Conservation (phyloP, 1,140 invertebrate species). For the Temnothorax curvispinosus region DNA sequence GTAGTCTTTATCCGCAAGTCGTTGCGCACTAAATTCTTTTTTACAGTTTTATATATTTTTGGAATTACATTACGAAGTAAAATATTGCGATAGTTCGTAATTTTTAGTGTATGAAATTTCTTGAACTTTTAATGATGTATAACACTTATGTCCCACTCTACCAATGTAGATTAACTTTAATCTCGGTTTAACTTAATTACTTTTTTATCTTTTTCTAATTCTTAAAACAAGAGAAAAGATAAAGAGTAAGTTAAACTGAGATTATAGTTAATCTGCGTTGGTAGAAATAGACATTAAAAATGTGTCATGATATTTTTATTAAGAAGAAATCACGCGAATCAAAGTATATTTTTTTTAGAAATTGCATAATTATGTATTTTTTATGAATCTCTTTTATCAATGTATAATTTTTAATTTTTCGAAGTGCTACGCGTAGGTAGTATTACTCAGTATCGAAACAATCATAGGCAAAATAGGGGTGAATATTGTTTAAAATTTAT, state of each 20-base stretch:
- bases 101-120: background rate
- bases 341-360: too few relatives aligned
- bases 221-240: too few relatives aligned
- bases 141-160: background rate
- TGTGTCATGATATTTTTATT: background rate
- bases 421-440: background rate
- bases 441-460: background rate
- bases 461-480: background rate
- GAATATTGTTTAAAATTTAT: background rate
- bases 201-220: too few relatives aligned
- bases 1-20: background rate
- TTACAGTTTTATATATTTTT: background rate
- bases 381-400: too few relatives aligned
- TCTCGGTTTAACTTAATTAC: too few relatives aligned
- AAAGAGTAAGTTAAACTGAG: too few relatives aligned
- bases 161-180: too few relatives aligned
- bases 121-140: background rate
- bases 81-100: background rate
- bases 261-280: too few relatives aligned
- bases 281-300: background rate
- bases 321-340: too few relatives aligned
- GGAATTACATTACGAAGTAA: background rate
- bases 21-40: conserved; percentile 3
- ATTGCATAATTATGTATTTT: too few relatives aligned
- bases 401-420: background rate